Evolutionary conservation across 2,888 invertebrate genomes (phyloP).

Genomic region (Fissipunctia ypsillon): DNA sequence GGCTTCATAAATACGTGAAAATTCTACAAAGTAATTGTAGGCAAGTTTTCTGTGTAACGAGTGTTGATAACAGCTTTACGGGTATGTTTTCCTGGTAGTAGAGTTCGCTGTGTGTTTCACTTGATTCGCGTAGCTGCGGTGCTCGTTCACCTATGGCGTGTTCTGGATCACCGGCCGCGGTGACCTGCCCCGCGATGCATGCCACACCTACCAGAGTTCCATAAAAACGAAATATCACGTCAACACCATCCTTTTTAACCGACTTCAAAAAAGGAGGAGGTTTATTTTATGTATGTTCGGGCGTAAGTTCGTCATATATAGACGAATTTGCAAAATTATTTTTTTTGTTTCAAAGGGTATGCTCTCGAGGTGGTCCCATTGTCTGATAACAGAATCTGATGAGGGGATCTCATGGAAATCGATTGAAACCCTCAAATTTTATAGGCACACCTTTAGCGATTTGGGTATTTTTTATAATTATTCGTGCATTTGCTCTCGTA

Average conservation of each 20-base stretch:
- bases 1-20: constrained; percentile 53
- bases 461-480: too few species aligned
- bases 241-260: constrained; percentile 24
- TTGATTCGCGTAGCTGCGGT: constrained; percentile 42
- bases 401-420: too few species aligned
- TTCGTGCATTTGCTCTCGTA: too few species aligned
- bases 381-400: too few species aligned
- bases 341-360: too few species aligned
- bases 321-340: too few species aligned
- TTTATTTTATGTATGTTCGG: too few species aligned
- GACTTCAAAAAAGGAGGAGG: too few species aligned
- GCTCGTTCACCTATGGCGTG: constrained; percentile 76
- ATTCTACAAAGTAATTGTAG: constrained; percentile 59
- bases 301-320: too few species aligned
- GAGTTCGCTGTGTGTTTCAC: constrained; percentile 38
- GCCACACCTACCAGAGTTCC: constrained; percentile 46
- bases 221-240: constrained; percentile 46
- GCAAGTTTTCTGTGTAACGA: constrained; percentile 55
- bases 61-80: constrained; percentile 47
- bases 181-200: constrained; percentile 67
- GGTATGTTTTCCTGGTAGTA: constrained; percentile 55
- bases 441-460: too few species aligned
- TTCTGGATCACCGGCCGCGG: constrained; percentile 76
- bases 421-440: too few species aligned
- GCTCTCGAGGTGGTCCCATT: too few species aligned